Percentiles rank a stretch among this genome's conserved stretches.
These are phyloP conservation scores for Hybognathus amarus DNA, from an alignment of 2,797 vertebrate species.

Conservation along the genomic window DNA sequence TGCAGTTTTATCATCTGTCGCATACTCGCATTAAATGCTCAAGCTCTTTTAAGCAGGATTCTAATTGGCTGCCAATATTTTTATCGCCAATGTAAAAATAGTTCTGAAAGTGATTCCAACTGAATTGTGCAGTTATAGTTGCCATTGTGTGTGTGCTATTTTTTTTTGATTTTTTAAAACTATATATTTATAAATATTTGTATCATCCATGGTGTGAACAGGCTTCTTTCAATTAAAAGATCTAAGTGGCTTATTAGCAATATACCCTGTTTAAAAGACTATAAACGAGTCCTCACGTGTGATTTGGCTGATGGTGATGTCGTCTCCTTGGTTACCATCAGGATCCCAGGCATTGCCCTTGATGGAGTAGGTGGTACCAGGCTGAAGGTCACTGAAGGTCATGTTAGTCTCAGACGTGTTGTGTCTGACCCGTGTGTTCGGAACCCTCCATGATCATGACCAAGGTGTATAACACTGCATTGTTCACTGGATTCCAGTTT, in stretches of 20 bases:
- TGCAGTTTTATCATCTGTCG: not conserved
- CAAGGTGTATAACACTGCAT: slow-evolving; percentile 83
- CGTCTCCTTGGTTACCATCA: slow-evolving; percentile 83
- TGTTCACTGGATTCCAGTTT: slow-evolving; percentile 80
- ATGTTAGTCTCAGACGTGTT: slow-evolving; percentile 81
- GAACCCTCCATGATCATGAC: slow-evolving; percentile 82
- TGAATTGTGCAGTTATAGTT: not conserved
- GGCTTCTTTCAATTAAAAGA: not conserved
- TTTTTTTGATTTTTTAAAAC: not conserved
- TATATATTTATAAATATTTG: not conserved
- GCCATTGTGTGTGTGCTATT: too few relatives aligned
- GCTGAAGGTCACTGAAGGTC: slow-evolving; percentile 77
- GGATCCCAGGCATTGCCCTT: slow-evolving; percentile 86
- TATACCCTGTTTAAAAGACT: not conserved
- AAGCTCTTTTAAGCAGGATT: not conserved
- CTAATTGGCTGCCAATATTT: not conserved
- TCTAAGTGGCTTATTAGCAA: not conserved
- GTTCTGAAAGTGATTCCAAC: not conserved
- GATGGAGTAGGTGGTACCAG: slow-evolving; percentile 86
- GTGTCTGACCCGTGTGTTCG: slow-evolving; percentile 75
- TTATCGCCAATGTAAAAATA: not conserved
- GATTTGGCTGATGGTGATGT: slow-evolving; percentile 83
- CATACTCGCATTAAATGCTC: too few relatives aligned
- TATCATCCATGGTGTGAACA: not conserved
- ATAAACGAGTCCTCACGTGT: slow-evolving; percentile 81